Conservation (phyloP, 2,797 vertebrate genomes). For the Coregonus ussuriensis region DNA sequence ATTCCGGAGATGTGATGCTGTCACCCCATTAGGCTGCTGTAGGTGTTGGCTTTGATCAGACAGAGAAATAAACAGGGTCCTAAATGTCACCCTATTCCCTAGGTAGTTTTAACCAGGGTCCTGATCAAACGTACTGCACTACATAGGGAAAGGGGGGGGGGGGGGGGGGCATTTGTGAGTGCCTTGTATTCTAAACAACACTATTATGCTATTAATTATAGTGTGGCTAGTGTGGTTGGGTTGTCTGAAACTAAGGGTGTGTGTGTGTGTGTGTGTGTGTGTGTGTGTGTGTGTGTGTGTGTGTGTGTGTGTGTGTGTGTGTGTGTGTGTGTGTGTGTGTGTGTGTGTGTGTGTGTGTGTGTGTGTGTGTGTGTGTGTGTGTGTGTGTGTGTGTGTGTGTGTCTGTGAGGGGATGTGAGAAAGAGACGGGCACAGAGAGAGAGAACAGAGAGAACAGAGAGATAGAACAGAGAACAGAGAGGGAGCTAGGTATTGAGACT, state of each 20-base stretch:
- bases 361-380: too few relatives aligned
- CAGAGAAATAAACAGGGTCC: neutral
- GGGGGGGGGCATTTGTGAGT: neutral
- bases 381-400: too few relatives aligned
- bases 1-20: too few relatives aligned
- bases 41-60: neutral
- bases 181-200: neutral
- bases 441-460: too few relatives aligned
- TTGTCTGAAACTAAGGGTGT: neutral
- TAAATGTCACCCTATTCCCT: neutral
- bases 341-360: too few relatives aligned
- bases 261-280: conserved; percentile 8
- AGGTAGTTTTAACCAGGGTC: too few relatives aligned
- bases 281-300: conserved; percentile 3
- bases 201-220: neutral
- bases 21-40: neutral
- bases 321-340: neutral
- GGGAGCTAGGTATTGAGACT: too few relatives aligned
- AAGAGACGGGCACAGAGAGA: too few relatives aligned
- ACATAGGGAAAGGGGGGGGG: neutral
- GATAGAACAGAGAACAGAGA: too few relatives aligned
- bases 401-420: too few relatives aligned
- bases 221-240: neutral
- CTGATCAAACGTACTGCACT: neutral
- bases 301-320: neutral